Evolutionary conservation across 1,140 invertebrate genomes (phyloP), one percentile per base, ranked within the genome.

Genomic region (Pogonognathellus flavescens): DNA sequence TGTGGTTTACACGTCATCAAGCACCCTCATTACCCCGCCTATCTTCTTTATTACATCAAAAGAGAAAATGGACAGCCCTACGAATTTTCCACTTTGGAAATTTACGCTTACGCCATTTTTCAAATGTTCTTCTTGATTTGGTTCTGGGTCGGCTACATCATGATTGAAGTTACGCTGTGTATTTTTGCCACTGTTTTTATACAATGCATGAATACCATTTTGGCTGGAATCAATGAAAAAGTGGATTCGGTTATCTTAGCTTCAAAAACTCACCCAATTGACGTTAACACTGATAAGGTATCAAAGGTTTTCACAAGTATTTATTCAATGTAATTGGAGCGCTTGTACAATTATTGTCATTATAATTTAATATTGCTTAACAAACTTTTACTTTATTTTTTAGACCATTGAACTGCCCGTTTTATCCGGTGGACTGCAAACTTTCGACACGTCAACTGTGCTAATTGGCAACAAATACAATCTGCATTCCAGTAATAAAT

Each of bases 121-220:
- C 83, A 87, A 72, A 57, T 31, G 0, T 41, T 60, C n/a, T 4
- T 84, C 5, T 41, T 84, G 10, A 13, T 52, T 13, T 87, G 86
- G 86, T n/a, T 25, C 8, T 87, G 86, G 86, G 50, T 82, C 49
- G 86, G 86, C 50, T 72, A 57, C 52, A 55, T 18, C 13, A 55
- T 82, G 49, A 7, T 87, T 18, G 86, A 87, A 25, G 16, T 81
- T 5, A 20, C n/a, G 14, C 60, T 10, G n/a, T 66, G 31, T 9
- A 14, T 84, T 16, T 82, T 84, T 16, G 72, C 82, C 70, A 6
- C 16, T n/a, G 59, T 84, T 18, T 59, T 80, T 53, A 60, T 57
- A 25, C 16, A 76, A 59, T 80, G 52, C 20, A 76, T 84, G 2
- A 50, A 80, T 9, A 80, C n/a, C 1, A 86, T 86, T 18, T 55